Conservation (phyloP, 2,888 invertebrate genomes). For the Lomographa bimaculata region DNA sequence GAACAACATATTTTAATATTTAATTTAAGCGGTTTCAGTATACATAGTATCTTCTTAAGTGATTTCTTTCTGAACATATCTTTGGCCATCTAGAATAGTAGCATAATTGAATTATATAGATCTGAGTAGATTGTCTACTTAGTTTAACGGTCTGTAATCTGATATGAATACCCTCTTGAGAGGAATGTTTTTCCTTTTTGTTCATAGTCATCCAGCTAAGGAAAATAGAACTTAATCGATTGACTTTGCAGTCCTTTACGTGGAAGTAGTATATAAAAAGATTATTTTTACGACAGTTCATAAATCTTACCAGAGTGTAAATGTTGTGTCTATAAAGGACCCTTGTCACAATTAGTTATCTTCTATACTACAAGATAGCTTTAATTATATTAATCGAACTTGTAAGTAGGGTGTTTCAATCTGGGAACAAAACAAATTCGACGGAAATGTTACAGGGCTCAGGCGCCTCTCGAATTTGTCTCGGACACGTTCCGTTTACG, state of each 20-base stretch:
- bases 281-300: too few relatives aligned
- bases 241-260: conserved; percentile 6
- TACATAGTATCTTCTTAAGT: conserved; percentile 21
- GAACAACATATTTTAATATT: conserved; percentile 33
- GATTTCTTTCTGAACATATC: conserved; percentile 48
- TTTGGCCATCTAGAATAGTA: conserved; percentile 64
- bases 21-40: conserved; percentile 34
- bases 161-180: conserved; percentile 9
- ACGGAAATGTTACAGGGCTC: conserved; percentile 19
- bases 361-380: conserved; percentile 29
- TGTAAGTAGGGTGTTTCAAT: conserved; percentile 19
- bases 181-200: conserved; percentile 14
- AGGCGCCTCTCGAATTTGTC: conserved; percentile 8
- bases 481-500: conserved; percentile 1
- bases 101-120: conserved; percentile 40
- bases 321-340: conserved; percentile 17
- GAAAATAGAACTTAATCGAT: not conserved
- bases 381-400: conserved; percentile 30
- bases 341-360: conserved; percentile 22
- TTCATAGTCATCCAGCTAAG: not conserved
- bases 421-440: conserved; percentile 23
- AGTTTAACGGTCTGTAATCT: conserved; percentile 33
- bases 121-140: conserved; percentile 55
- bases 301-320: too few relatives aligned
- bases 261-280: not conserved